Percentiles rank a stretch among this genome's conserved stretches.
Conservation (phyloP, 2,113 vertebrate species). For the Hippocampus guttulatus region DNA sequence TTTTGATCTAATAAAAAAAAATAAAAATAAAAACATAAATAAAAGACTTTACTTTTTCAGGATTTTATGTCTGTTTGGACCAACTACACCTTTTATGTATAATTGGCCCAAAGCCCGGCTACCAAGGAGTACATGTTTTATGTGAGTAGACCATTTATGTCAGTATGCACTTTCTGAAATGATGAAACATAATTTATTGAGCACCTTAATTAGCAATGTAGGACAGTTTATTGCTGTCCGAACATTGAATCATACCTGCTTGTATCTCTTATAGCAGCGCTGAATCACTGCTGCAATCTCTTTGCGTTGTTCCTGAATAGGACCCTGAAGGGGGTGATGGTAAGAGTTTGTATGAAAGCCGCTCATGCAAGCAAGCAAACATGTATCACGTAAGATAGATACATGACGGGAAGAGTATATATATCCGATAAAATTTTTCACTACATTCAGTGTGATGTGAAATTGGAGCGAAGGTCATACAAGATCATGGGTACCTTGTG, state of each 20-base stretch:
- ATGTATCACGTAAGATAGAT: conserved; percentile 9
- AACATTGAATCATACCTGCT: conserved; percentile 79
- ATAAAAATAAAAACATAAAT: too few species aligned
- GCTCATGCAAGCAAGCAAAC: neutral
- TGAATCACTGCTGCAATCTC: conserved; percentile 93
- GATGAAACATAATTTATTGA: neutral
- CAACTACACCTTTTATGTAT: too few species aligned
- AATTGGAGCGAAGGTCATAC: conserved; percentile 72
- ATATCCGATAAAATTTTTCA: neutral
- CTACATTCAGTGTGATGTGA: conserved; percentile 37
- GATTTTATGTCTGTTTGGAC: too few species aligned
- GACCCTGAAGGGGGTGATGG: conserved; percentile 72
- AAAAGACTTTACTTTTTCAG: too few species aligned
- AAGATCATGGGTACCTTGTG: conserved; percentile 73
- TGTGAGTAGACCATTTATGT: too few species aligned
- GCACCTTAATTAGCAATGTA: neutral
- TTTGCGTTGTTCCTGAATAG: conserved; percentile 91
- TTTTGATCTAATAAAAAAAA: too few species aligned
- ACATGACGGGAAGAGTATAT: neutral
- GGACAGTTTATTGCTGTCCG: neutral
- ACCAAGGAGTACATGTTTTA: too few species aligned
- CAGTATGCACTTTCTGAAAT: neutral
- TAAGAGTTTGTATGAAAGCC: conserved; percentile 7
- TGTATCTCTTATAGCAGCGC: conserved; percentile 95
- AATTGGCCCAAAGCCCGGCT: too few species aligned